phyloP scores from a whole-genome alignment of 1,140 invertebrate species.

The Chlorops oryzae region DNA sequence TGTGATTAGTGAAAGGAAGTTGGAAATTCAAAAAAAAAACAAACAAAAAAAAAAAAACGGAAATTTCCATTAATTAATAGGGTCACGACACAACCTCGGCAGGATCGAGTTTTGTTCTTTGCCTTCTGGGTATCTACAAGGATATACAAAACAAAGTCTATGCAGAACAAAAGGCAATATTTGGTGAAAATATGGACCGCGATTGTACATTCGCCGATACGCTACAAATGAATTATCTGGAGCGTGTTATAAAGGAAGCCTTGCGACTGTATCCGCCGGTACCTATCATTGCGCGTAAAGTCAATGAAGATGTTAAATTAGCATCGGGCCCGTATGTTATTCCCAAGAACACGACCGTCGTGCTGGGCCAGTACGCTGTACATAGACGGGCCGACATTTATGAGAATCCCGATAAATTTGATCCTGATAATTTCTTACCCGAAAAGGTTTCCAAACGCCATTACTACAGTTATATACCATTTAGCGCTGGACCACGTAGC shows the following conservation, averaged over 20 bases:
- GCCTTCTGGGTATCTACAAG: conserved; percentile 62
- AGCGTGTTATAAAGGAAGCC: conserved; percentile 67
- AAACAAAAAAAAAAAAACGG: no score
- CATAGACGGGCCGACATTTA: conserved; percentile 69
- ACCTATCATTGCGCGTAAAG: conserved; percentile 62
- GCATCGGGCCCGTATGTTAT: conserved; percentile 38
- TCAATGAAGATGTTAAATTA: conserved; percentile 61
- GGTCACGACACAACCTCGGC: conserved; percentile 81
- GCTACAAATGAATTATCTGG: conserved; percentile 72
- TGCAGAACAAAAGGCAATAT: conserved; percentile 67
- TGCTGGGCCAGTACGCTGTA: conserved; percentile 60
- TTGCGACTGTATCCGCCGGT: conserved; percentile 70
- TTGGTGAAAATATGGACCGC: conserved; percentile 58
- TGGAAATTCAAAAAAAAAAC: no score
- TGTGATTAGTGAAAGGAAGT: no score
- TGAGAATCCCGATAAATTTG: conserved; percentile 72
- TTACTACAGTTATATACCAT: conserved; percentile 80
- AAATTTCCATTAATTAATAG: conserved; percentile 46
- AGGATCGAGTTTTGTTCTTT: conserved; percentile 68
- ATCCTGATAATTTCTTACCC: conserved; percentile 83
- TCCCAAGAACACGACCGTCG: conserved; percentile 56
- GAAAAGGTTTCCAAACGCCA: conserved; percentile 68
- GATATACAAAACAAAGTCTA: conserved; percentile 65
- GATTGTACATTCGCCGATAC: conserved; percentile 69
- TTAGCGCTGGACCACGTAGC: conserved; percentile 75